Percentiles rank a stretch among this genome's conserved stretches.
Conservation (phyloP, 2,888 invertebrate species). For the Trissolcus japonicus region DNA sequence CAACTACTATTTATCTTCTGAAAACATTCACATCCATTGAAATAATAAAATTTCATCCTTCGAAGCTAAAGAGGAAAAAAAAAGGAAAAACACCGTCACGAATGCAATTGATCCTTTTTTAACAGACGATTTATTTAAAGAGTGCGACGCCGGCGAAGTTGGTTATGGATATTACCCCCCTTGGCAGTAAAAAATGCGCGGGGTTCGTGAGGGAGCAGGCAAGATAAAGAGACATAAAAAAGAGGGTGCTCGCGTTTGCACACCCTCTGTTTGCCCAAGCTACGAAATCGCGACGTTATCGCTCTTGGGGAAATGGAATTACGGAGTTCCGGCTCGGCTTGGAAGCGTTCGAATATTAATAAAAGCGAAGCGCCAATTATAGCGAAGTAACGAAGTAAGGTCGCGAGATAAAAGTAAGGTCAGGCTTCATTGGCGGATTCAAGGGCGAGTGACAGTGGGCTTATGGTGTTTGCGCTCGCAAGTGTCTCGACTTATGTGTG, state of each 20-base stretch:
- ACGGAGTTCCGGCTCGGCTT: conserved; percentile 27
- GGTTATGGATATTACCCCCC: conserved; percentile 57
- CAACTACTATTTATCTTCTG: conserved; percentile 20
- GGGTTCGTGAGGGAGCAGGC: conserved; percentile 33
- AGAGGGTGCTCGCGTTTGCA: conserved; percentile 43
- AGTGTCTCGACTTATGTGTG: conserved; percentile 5
- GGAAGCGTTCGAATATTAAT: conserved; percentile 1
- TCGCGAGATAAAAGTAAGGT: conserved; percentile 20
- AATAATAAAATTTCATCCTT: too few species aligned
- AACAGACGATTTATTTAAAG: conserved; percentile 56
- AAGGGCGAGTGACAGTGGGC: conserved; percentile 37
- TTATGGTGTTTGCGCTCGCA: conserved; percentile 3
- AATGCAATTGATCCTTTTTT: conserved; percentile 44
- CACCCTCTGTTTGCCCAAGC: conserved; percentile 53
- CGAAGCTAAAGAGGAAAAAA: conserved; percentile 4
- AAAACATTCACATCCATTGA: conserved; percentile 12
- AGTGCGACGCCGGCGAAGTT: conserved; percentile 36
- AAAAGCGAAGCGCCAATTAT: conserved; percentile 14
- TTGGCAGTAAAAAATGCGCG: conserved; percentile 52
- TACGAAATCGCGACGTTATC: conserved; percentile 55
- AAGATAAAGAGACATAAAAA: conserved; percentile 53
- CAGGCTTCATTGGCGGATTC: conserved; percentile 8
- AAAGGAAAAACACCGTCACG: conserved; percentile 23
- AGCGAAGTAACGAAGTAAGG: conserved; percentile 1
- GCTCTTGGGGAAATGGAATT: conserved; percentile 50